A percentile compares a stretch with the other conserved stretches of the same genome.
These are phyloP conservation scores for Platalea minor DNA, from an alignment of 2,797 vertebrate species.

Conservation along the genomic window DNA sequence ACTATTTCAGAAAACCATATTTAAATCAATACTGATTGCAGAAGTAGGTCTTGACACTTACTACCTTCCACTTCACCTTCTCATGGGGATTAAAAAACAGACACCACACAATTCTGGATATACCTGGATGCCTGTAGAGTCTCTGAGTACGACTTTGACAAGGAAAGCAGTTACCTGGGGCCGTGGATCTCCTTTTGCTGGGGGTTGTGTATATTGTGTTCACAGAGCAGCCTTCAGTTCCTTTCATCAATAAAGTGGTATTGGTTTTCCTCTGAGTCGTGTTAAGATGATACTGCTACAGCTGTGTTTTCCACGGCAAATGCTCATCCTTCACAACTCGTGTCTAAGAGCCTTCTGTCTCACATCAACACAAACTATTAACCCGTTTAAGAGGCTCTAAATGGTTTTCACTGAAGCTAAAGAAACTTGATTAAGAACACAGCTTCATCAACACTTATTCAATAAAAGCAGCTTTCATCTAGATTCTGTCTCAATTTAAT, in stretches of 20 bases:
- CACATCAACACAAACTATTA: not conserved
- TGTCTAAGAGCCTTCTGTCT: not conserved
- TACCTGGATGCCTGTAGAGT: not conserved
- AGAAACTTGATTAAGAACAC: not conserved
- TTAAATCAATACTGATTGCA: not conserved
- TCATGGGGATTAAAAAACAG: not conserved
- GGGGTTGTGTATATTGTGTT: not conserved
- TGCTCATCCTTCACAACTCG: not conserved
- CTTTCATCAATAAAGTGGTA: not conserved
- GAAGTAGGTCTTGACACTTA: not conserved
- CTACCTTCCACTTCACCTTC: not conserved
- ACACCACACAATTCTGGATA: not conserved
- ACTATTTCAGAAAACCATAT: not conserved
- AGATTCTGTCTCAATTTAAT: not conserved
- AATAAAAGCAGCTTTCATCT: not conserved
- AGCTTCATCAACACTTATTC: not conserved
- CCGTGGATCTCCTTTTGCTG: not conserved
- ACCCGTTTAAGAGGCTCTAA: not conserved
- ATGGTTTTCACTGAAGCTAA: not conserved
- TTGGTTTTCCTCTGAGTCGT: accelerated
- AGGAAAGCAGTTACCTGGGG: not conserved
- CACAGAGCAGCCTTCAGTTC: not conserved
- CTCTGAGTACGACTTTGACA: not conserved
- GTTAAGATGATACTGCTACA: not conserved
- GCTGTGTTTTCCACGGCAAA: not conserved